phyloP scores from a whole-genome alignment of 1,140 invertebrate species.

The Sycobia sp. region DNA sequence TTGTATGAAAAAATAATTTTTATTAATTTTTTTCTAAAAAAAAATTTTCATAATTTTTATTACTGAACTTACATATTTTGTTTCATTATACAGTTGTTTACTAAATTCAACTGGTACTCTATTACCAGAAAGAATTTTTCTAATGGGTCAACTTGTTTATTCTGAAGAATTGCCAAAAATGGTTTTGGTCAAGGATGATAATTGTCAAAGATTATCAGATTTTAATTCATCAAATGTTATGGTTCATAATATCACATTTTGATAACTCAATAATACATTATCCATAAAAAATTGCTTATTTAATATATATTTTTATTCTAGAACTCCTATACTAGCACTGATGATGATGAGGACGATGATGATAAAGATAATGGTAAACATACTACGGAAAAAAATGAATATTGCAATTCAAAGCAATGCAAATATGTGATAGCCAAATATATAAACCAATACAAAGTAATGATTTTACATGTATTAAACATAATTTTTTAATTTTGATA shows the following conservation, averaged over 20 bases:
- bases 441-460: constrained; percentile 62
- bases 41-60: too few species aligned
- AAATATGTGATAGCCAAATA: constrained; percentile 57
- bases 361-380: neutral
- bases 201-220: constrained; percentile 38
- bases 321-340: constrained; percentile 43
- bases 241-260: constrained; percentile 12
- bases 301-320: constrained; percentile 40
- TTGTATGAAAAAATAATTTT: too few species aligned
- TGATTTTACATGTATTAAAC: neutral
- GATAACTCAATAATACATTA: too few species aligned
- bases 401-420: constrained; percentile 42
- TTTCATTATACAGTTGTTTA: constrained; percentile 39
- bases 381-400: constrained; percentile 5
- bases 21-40: too few species aligned
- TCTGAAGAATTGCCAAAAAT: constrained; percentile 50
- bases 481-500: neutral
- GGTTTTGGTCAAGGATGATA: constrained; percentile 44
- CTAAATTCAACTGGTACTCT: constrained; percentile 49
- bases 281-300: constrained; percentile 28
- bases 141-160: constrained; percentile 48
- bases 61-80: too few species aligned
- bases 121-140: constrained; percentile 54
- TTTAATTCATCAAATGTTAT: constrained; percentile 1
- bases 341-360: constrained; percentile 10